Conservation (phyloP, 2,113 vertebrate species). For the Gnathonemus echidnorhynchus region DNA sequence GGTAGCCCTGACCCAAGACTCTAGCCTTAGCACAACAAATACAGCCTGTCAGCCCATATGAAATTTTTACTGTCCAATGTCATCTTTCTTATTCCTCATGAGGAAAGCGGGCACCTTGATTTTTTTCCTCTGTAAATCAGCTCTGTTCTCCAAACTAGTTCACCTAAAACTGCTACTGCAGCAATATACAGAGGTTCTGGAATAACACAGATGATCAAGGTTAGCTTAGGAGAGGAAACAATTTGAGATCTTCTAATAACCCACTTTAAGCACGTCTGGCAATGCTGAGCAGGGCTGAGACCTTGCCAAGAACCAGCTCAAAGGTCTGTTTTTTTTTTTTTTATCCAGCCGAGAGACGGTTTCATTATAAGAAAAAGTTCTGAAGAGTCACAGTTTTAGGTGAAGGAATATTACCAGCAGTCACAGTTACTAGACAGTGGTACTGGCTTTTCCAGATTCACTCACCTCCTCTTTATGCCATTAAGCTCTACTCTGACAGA, state of each 20-base stretch:
- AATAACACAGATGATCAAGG: background rate
- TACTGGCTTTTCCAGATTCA: background rate
- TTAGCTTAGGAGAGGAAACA: background rate
- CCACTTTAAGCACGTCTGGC: background rate
- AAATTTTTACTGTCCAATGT: slow-evolving; percentile 3
- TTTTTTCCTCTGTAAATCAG: background rate
- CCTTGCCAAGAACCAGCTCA: background rate
- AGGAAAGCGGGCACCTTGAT: background rate
- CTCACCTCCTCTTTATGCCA: background rate
- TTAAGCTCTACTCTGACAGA: background rate
- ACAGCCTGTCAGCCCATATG: background rate
- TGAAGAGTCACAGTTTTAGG: background rate
- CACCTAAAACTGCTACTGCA: background rate
- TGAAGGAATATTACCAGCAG: background rate
- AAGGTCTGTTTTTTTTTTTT: background rate
- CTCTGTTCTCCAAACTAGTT: background rate
- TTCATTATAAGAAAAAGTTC: background rate
- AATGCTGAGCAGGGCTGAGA: background rate
- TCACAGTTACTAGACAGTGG: background rate
- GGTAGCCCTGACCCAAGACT: background rate
- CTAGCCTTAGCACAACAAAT: background rate
- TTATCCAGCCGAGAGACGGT: background rate
- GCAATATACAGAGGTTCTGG: background rate
- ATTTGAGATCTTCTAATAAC: background rate
- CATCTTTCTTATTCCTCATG: background rate